Base-by-base conservation (phyloP, 2,888 invertebrate species). In the Escarpia spicata region DNA sequence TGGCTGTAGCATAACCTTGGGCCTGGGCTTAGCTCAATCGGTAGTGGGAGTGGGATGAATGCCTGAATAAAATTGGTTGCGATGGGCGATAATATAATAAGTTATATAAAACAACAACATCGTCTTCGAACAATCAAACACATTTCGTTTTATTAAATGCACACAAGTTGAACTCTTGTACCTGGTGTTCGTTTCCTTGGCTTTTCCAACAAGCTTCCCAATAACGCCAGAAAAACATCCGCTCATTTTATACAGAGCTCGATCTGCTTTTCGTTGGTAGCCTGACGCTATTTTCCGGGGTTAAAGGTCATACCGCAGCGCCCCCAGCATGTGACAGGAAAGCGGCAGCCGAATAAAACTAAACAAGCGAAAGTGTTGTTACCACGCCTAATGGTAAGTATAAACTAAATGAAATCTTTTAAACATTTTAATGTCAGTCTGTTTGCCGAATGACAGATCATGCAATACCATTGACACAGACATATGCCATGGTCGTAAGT, bases 191-290 rank as follows among this genome's bases (percentile, higher is more conserved):
- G 75, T 75, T 75, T 75, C 75, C n/a, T 75, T 75, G 26, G 26
- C 26, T 75, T 75, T 75, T 26, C 75, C 75, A 75, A 75, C 75
- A 75, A 75, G 75, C 75, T 75, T 75, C 75, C 75, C 75, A 75
- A 75, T 75, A 75, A 75, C 75, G 75, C 75, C 75, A 75, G 75
- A 75, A 75, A 75, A 75, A 75, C 75, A 75, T 75, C 75, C 75
- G 75, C 75, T 75, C 75, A 75, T 75, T 75, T 75, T 75, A 75
- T 1, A 15, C 75, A 75, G 75, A 37, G 37, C 37, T 37, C n/a
- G n/a, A n/a, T n/a, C 75, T 75, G 75, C 75, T 75, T 26, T 26
- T 26, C 75, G 26, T 75, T 26, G 75, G 26, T 26, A 75, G 75
- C 75, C 75, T 75, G 75, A 75, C 75, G 75, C 75, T n/a, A n/a